phyloP scores from a whole-genome alignment of 2,888 invertebrate species.

The Agrotis segetum region DNA sequence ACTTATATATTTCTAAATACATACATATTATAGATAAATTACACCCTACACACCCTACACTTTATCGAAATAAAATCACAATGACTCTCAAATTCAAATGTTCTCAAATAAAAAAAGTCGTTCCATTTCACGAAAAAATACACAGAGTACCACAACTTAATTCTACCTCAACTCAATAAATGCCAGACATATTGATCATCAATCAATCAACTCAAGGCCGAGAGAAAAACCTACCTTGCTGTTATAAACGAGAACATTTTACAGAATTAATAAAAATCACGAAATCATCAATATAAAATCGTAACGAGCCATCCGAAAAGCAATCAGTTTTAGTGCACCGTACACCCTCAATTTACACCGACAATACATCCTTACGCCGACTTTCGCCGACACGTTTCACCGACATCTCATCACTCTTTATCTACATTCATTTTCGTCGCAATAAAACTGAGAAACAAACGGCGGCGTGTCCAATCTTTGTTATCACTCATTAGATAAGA shows the following conservation, averaged over 20 bases:
- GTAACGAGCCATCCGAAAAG: conserved; percentile 44
- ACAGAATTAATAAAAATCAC: conserved; percentile 46
- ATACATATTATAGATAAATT: no score
- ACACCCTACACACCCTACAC: no score
- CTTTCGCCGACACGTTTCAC: conserved; percentile 50
- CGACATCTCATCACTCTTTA: conserved; percentile 66
- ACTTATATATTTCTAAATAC: no score
- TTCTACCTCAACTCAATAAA: conserved; percentile 2
- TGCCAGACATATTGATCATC: not conserved
- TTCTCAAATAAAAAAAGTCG: no score
- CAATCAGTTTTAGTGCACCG: conserved; percentile 63
- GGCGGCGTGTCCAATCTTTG: conserved; percentile 58
- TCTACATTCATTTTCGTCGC: conserved; percentile 65
- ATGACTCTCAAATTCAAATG: no score
- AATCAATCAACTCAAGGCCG: not conserved
- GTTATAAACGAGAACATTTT: conserved; percentile 22
- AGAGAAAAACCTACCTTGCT: conserved; percentile 20
- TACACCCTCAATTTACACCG: conserved; percentile 61
- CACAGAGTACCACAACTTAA: no score
- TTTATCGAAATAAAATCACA: no score
- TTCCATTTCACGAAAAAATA: no score
- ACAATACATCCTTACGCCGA: conserved; percentile 57
- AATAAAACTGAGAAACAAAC: conserved; percentile 63
- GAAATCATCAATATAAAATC: conserved; percentile 50
- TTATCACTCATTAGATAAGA: conserved; percentile 76